Conservation (phyloP, 2,888 invertebrate genomes). For the Agriotes lineatus region DNA sequence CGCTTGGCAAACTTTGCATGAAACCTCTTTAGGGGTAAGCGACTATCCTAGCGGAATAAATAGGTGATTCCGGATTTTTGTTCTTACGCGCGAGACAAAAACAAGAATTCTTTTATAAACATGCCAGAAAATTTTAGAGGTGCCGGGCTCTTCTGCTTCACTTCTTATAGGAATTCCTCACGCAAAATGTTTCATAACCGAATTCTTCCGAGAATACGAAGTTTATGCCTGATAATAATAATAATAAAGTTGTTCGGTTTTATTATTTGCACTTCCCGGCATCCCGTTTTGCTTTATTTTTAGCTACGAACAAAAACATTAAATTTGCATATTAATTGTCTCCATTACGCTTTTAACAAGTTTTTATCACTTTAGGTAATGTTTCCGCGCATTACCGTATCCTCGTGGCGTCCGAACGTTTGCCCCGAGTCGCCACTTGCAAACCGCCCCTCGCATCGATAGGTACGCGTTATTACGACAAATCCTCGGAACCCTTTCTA, state of each 20-base stretch:
- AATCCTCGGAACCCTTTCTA: slow-evolving; percentile 13
- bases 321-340: slow-evolving; percentile 26
- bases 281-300: slow-evolving; percentile 16
- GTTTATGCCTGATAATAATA: slow-evolving; percentile 22
- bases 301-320: slow-evolving; percentile 22
- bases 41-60: slow-evolving; percentile 53
- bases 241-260: slow-evolving; percentile 29
- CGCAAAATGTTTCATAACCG: slow-evolving; percentile 32
- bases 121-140: slow-evolving; percentile 41
- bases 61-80: slow-evolving; percentile 52
- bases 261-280: slow-evolving; percentile 23
- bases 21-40: slow-evolving; percentile 48
- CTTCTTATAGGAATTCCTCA: slow-evolving; percentile 25
- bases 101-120: slow-evolving; percentile 45
- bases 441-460: slow-evolving; percentile 1
- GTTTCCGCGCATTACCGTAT: slow-evolving; percentile 16
- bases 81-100: slow-evolving; percentile 46
- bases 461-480: slow-evolving; percentile 15
- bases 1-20: slow-evolving; percentile 52
- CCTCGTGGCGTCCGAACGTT: slow-evolving; percentile 9
- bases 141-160: slow-evolving; percentile 33
- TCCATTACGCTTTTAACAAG: slow-evolving; percentile 33
- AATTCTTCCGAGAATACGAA: slow-evolving; percentile 28
- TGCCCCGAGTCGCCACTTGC: neutral
- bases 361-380: slow-evolving; percentile 29